Evolutionary conservation across 2,888 invertebrate genomes (phyloP), one percentile per base, ranked within the genome.

Genomic region (Stenodera caucasica): DNA sequence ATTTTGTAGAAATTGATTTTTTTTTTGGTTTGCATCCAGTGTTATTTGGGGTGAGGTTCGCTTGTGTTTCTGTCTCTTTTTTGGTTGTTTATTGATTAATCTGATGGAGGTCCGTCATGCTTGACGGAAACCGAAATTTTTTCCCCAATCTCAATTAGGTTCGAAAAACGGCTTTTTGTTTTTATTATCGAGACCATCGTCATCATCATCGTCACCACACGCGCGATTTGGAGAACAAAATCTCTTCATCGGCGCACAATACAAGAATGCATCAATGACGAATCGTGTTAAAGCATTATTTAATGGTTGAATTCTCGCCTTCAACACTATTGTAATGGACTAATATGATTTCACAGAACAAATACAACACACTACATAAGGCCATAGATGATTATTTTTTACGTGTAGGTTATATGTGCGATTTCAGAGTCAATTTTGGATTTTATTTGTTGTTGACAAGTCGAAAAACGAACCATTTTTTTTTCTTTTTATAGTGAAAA

Each of bases 221-320:
- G 55, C 29, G 53, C 53, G 53, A 53, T 21, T 53, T 55, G 40
- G 18, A 55, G 45, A 53, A 45, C 29, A 53, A 58, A 59, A 59
- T 30, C 59, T 59, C 59, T 59, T 55, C 55, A 59, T 49, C 33
- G 49, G 2, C 45, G 23, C 33, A 33, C 45, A 45, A 45, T 23
- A 45, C 59, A 37, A 59, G 59, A 55, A 55, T 59, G 55, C 59
- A 53, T 54, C 59, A 52, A 59, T 59, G 53, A 59, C 59, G 59
- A 59, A 59, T 59, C 59, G 59, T 59, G 59, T 59, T 59, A 59
- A 59, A 55, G 49, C 59, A 55, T 59, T 55, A 55, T 59, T 59
- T 59, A 59, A 59, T 59, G 59, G 51, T 55, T 51, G 55, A 55
- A 55, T 51, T 55, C 55, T 59, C 55, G 51, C 59, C 49, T 55